phyloP scores from a whole-genome alignment of 2,888 invertebrate genomes.

The Pandemis heparana region DNA sequence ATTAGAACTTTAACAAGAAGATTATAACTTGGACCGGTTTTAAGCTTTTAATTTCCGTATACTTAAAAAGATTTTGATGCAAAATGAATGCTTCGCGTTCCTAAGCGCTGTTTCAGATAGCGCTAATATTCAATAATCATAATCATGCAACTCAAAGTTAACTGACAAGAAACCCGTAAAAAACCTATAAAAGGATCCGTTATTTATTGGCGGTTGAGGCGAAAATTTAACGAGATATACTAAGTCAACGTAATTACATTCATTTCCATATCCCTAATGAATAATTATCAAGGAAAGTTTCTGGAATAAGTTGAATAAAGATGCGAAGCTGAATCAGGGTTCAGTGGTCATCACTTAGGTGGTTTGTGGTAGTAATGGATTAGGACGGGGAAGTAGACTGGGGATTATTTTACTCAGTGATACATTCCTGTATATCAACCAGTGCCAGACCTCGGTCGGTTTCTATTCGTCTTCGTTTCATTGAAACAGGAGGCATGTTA shows the following conservation, averaged over 20 bases:
- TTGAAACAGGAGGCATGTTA: not conserved
- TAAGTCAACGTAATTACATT: not conserved
- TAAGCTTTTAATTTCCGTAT: constrained; percentile 16
- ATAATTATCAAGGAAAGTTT: not conserved
- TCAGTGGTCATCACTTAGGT: not conserved
- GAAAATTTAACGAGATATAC: not conserved
- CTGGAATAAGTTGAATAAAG: constrained; percentile 2
- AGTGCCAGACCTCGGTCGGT: not conserved
- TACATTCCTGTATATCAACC: not conserved
- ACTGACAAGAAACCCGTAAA: not conserved
- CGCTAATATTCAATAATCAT: not conserved
- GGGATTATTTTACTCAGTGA: not conserved
- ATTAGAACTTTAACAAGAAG: constrained; percentile 7
- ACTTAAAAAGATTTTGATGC: not conserved
- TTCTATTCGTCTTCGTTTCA: not conserved
- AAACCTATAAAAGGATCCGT: no score
- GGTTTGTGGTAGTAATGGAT: not conserved
- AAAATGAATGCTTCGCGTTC: not conserved
- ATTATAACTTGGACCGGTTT: not conserved
- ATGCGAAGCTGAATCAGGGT: not conserved
- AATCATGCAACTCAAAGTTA: not conserved
- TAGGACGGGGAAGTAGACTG: not conserved
- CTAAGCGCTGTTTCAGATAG: not conserved
- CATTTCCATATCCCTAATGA: not conserved
- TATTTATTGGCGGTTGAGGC: no score